Evolutionary conservation across 2,888 invertebrate genomes (phyloP).

Genomic region (Polydrusus pterygomalis): DNA sequence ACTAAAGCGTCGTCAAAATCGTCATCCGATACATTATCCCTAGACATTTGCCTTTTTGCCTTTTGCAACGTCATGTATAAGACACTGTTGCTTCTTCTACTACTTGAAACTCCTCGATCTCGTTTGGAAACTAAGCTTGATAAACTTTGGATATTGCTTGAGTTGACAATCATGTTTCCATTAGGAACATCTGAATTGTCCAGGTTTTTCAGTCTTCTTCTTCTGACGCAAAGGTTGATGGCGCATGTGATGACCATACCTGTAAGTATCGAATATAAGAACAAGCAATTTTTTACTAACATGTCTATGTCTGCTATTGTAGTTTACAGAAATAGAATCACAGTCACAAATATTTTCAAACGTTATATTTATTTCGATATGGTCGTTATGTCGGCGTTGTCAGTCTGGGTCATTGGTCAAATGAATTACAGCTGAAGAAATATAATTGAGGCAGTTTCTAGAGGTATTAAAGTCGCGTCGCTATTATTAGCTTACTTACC

Average conservation of each 20-base stretch:
- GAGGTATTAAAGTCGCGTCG: no score
- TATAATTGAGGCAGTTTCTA: no score
- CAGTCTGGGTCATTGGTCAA: no score
- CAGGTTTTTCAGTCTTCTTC: conserved; percentile 20
- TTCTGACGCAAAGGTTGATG: conserved; percentile 35
- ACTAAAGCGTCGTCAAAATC: conserved; percentile 43
- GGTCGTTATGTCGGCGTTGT: no score
- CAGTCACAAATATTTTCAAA: no score
- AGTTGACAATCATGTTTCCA: neutral
- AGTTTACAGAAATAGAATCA: no score
- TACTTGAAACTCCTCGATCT: conserved; percentile 3
- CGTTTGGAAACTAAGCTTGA: conserved; percentile 13
- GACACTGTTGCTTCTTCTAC: conserved; percentile 45
- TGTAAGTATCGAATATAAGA: no score
- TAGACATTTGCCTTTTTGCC: conserved; percentile 25
- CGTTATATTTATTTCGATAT: no score
- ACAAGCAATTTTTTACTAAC: no score
- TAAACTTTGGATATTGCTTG: neutral
- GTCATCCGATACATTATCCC: conserved; percentile 28
- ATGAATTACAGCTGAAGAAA: no score
- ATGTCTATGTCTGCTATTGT: no score
- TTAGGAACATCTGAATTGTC: conserved; percentile 10
- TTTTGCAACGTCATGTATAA: conserved; percentile 37
- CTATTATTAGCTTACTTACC: conserved; percentile 53
- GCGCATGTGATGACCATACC: conserved; percentile 46